Percentiles rank a stretch among this genome's conserved stretches.
These are phyloP conservation scores for Cydia splendana DNA, from an alignment of 1,140 invertebrate species.

Conservation along the genomic window DNA sequence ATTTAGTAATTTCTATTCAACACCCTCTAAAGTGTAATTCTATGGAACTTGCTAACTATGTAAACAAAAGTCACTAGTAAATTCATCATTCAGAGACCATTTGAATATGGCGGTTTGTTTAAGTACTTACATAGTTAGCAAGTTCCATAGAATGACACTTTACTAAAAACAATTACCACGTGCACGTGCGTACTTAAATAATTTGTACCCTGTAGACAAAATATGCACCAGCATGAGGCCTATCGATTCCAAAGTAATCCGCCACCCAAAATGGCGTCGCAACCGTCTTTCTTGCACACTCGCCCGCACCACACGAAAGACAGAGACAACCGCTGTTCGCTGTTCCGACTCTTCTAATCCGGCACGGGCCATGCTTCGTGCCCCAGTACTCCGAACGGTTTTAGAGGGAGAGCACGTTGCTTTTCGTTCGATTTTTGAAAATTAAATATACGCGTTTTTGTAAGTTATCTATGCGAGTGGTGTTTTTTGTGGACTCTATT, in stretches of 20 bases:
- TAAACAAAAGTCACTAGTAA: no score
- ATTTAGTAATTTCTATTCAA: no score
- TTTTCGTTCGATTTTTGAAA: background rate
- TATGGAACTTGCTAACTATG: no score
- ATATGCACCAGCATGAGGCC: background rate
- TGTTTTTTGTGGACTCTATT: background rate
- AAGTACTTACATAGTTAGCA: no score
- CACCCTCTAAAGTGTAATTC: no score
- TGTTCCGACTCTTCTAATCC: slow-evolving; percentile 29
- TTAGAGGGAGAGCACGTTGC: slow-evolving; percentile 13
- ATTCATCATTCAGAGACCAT: no score
- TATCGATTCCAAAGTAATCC: background rate
- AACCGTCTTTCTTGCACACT: background rate
- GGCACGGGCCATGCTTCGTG: background rate
- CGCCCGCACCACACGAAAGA: background rate
- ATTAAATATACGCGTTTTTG: background rate
- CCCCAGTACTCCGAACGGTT: slow-evolving; percentile 18
- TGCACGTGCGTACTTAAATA: no score
- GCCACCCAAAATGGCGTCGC: slow-evolving; percentile 8
- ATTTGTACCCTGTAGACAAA: no score
- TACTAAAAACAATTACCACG: no score
- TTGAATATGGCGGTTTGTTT: no score
- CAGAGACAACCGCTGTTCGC: slow-evolving; percentile 9
- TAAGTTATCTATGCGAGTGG: background rate
- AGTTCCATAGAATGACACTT: no score